These are phyloP conservation scores for Oncorhynchus nerka DNA, from an alignment of 2,113 vertebrate genomes.

Conservation along the genomic window DNA sequence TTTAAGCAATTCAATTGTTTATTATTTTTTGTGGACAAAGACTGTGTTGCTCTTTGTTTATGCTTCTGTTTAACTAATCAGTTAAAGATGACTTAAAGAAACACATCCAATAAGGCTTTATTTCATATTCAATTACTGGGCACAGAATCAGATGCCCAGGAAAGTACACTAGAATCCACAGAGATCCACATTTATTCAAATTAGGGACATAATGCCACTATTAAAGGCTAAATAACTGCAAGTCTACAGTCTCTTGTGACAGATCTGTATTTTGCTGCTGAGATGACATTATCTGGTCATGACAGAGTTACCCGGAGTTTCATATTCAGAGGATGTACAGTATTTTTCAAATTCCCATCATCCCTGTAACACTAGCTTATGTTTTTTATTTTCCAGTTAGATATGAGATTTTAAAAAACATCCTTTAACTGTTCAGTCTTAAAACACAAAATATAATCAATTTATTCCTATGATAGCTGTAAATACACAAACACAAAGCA, in stretches of 20 bases:
- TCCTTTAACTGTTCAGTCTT: not conserved
- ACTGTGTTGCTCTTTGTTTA: not conserved
- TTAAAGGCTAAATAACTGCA: not conserved
- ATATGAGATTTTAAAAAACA: not conserved
- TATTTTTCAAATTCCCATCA: slow-evolving; percentile 9
- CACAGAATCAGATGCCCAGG: slow-evolving; percentile 10
- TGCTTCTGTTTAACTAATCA: too few relatives aligned
- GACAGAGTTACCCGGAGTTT: not conserved
- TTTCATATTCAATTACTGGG: slow-evolving; percentile 20
- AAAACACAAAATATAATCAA: not conserved
- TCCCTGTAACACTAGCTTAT: slow-evolving; percentile 8
- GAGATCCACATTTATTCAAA: not conserved
- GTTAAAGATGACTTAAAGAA: not conserved
- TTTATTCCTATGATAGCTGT: not conserved
- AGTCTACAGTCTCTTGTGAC: not conserved
- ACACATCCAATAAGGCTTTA: slow-evolving; percentile 5
- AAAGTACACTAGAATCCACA: not conserved
- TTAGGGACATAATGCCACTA: not conserved
- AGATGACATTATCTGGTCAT: not conserved
- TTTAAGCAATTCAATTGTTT: not conserved
- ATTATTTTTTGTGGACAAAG: not conserved
- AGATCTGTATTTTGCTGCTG: not conserved
- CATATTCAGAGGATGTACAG: slow-evolving; percentile 11
- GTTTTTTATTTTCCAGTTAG: not conserved
- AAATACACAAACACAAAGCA: not conserved